A percentile compares a stretch with the other conserved stretches of the same genome.
Conservation (phyloP, 1,140 invertebrate species). For the Dendroctonus ponderosae region DNA sequence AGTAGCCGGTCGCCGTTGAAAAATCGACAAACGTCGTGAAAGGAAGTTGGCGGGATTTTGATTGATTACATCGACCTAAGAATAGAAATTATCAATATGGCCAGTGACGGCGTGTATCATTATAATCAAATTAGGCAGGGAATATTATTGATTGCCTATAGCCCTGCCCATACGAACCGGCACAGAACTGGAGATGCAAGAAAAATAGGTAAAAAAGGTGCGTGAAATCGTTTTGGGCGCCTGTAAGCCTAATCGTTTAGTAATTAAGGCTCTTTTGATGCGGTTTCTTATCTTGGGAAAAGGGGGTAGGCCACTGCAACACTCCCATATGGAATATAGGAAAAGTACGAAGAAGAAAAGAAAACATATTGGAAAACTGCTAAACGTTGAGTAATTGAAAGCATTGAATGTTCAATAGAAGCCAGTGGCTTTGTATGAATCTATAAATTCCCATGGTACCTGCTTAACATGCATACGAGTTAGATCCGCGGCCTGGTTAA, state of each 20-base stretch:
- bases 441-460: no score
- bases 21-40: constrained; percentile 30
- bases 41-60: constrained; percentile 25
- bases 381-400: no score
- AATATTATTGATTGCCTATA: constrained; percentile 35
- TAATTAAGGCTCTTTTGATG: constrained; percentile 15
- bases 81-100: constrained; percentile 34
- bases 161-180: constrained; percentile 26
- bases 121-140: constrained; percentile 34
- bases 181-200: constrained; percentile 11
- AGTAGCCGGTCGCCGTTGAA: constrained; percentile 17
- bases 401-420: no score
- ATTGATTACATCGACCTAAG: constrained; percentile 29
- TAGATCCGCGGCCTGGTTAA: no score
- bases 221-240: constrained; percentile 15
- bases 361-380: no score
- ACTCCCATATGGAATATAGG: no score
- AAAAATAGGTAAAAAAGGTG: constrained; percentile 29
- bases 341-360: no score
- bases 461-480: no score
- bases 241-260: constrained; percentile 23
- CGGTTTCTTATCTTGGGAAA: no score
- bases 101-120: constrained; percentile 34
- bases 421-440: no score
- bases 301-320: no score